phyloP scores from a whole-genome alignment of 2,888 invertebrate genomes.

The Helicoverpa assulta region DNA sequence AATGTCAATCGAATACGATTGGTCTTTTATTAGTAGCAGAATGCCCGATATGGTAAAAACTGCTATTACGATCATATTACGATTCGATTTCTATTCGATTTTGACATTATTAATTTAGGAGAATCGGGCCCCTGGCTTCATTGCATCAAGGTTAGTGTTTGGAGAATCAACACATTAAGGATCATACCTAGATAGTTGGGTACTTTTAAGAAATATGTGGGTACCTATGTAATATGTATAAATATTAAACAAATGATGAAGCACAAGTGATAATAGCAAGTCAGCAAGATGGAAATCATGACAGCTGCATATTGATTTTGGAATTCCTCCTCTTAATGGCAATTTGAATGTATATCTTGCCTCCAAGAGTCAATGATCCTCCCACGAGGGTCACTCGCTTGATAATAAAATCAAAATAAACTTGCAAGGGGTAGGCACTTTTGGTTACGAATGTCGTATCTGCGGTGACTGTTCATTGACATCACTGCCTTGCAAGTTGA shows the following conservation, averaged over 20 bases:
- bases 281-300: background rate
- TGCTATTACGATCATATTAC: no score
- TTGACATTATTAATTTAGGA: no score
- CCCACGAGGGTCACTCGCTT: no score
- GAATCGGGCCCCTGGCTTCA: no score
- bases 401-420: background rate
- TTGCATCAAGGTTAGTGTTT: background rate
- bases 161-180: background rate
- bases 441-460: background rate
- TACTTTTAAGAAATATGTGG: background rate
- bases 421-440: background rate
- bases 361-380: no score
- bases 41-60: no score
- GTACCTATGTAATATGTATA: background rate
- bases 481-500: conserved; percentile 11
- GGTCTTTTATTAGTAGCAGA: no score
- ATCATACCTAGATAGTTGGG: background rate
- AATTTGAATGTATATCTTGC: background rate
- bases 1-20: no score
- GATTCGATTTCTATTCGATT: no score
- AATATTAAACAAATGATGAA: background rate
- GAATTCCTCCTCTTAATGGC: background rate
- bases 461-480: conserved; percentile 6
- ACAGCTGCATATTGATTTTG: background rate
- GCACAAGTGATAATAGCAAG: background rate